Evolutionary conservation across 2,888 invertebrate genomes (phyloP).

Genomic region (Dioctria linearis): DNA sequence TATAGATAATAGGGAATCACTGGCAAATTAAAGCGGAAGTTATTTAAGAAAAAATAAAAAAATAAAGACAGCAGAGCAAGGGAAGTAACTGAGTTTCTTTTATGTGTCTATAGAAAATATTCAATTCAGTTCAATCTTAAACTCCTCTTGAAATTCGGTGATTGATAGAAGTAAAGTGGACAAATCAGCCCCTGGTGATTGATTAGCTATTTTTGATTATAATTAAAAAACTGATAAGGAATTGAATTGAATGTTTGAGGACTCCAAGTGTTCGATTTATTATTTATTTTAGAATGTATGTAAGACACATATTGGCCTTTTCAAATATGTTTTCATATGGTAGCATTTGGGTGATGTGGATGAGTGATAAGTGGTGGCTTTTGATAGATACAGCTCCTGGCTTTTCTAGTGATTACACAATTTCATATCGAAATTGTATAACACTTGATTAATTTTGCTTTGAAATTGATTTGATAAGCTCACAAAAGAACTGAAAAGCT

Average conservation of each 20-base stretch:
- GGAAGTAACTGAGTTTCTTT: too few species aligned
- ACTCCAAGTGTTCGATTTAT: neutral
- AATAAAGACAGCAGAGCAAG: neutral
- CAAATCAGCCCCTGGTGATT: conserved; percentile 40
- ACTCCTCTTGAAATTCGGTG: neutral
- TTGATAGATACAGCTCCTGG: conserved; percentile 39
- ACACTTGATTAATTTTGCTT: conserved; percentile 21
- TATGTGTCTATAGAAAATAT: too few species aligned
- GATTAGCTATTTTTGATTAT: conserved; percentile 8
- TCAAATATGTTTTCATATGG: neutral
- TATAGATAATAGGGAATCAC: too few species aligned
- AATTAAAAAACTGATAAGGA: conserved; percentile 37
- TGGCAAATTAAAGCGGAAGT: too few species aligned
- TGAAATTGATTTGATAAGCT: conserved; percentile 19
- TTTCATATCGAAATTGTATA: conserved; percentile 11
- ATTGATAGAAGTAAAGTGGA: conserved; percentile 17
- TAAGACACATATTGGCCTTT: neutral
- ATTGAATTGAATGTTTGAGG: conserved; percentile 14
- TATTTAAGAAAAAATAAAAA: too few species aligned
- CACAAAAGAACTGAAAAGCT: neutral
- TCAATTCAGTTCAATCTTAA: neutral
- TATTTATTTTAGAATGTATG: conserved; percentile 1
- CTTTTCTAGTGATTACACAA: conserved; percentile 24
- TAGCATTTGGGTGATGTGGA: neutral
- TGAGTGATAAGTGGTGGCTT: neutral